Evolutionary conservation across 2,888 invertebrate species (phyloP), one percentile per base, ranked within the genome.

Genomic region (Leptothorax acervorum): DNA sequence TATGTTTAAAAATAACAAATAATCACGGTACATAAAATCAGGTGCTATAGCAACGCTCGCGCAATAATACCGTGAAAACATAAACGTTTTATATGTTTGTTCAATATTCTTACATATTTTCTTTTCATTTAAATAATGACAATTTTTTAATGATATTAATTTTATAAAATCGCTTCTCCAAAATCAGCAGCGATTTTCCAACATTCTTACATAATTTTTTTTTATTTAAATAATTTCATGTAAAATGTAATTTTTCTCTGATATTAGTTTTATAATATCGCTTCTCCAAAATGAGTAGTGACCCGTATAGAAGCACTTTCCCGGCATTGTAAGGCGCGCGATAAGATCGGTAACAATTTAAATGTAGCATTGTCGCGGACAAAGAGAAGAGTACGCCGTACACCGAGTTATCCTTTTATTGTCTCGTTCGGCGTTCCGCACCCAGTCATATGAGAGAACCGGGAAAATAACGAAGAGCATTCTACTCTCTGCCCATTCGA

Each of bases 401-500:
- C 23, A 23, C n/a, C 3, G n/a, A 5, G 35, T 48, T 48, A 68
- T 18, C 39, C n/a, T 55, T 60, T 78, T 78, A 78, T 78, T 78
- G 78, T 78, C 42, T n/a, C 76, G 31, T 66, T 78, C n/a, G 23
- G 62, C 9, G 12, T 65, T 11, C 39, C 23, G 23, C 57, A 28
- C 15, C 11, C 57, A 39, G 39, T 65, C 18, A 28, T 35, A 55
- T 15, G 78, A 31, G 51, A 45, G 55, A 68, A 68, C 6, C 45
- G 42, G 11, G 45, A 45, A 42, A 78, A 70, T 78, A 78, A 70
- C 70, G 39, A 53, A 53, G 78, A 55, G 23, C 51, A 65, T 65
- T 76, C 12, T 23, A 12, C 8, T 31, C 9, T n/a, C 31, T 12
- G 2, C 18, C 42, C 23, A 5, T 45, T 35, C 31, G 68, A 70